Evolutionary conservation across 2,888 invertebrate genomes (phyloP), one percentile per base, ranked within the genome.

Genomic region (Amphiduros pacificus): DNA sequence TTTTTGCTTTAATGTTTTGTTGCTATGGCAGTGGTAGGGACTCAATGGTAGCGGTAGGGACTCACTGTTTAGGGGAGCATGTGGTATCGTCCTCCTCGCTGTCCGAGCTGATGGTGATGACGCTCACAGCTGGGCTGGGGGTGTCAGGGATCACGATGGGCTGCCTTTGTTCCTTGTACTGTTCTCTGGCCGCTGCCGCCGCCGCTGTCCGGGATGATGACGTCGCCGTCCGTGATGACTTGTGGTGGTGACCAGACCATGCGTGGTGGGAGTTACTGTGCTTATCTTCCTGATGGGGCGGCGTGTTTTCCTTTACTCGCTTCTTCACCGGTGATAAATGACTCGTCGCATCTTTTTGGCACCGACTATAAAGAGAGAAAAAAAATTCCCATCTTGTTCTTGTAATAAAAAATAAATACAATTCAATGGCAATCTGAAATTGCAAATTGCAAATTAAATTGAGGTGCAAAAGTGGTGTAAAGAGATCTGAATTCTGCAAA

Each of bases 31-130:
- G n/a, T n/a, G n/a, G n/a, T n/a, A n/a, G n/a, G n/a, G n/a, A n/a
- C n/a, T n/a, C n/a, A n/a, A n/a, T n/a, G n/a, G n/a, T n/a, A n/a
- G n/a, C n/a, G n/a, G n/a, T n/a, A n/a, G n/a, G n/a, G n/a, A n/a
- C n/a, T n/a, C n/a, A n/a, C n/a, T n/a, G n/a, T n/a, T n/a, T n/a
- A 2, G 68, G 74, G 29, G 41, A 40, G 44, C 57, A 57, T 31
- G n/a, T 58, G 14, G 73, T 76, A 55, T 77, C 76, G 50, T 87
- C 85, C 76, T 96, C 95, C 78, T 95, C 95, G 79, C 95, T 95
- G 73, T 94, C 94, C 81, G 96, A 96, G 22, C 92, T 93, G 75
- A 94, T 94, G 48, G 95, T 96, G 77, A 97, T 96, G 73, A 96
- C 94, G 61, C 94, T 93, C 55, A 92, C 93, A 50, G 94, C 91